These are phyloP conservation scores for Dermatemys mawii DNA, from an alignment of 2,113 vertebrate genomes.

Conservation along the genomic window DNA sequence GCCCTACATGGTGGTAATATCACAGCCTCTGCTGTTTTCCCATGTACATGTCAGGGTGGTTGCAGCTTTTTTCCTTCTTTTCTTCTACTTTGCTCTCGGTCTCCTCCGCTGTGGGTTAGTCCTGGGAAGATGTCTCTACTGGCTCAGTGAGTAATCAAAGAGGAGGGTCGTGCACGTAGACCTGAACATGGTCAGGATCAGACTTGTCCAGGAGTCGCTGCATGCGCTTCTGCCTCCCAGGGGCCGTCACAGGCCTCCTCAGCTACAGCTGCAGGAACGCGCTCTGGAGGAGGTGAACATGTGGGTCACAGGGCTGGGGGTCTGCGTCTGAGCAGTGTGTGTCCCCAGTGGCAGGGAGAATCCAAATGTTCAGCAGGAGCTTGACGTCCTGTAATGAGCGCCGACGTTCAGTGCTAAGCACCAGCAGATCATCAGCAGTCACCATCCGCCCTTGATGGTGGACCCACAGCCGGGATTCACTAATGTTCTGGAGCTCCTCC, in stretches of 20 bases:
- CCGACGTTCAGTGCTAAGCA: not conserved
- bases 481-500: not conserved
- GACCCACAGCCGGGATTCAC: too few relatives aligned
- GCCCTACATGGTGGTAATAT: not conserved
- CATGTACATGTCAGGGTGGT: not conserved
- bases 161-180: not conserved
- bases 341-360: not conserved
- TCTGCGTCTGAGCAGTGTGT: not conserved
- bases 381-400: not conserved
- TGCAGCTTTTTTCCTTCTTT: not conserved
- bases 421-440: not conserved
- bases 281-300: not conserved
- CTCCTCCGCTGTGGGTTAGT: not conserved
- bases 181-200: not conserved
- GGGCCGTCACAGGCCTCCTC: not conserved
- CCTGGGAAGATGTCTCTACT: not conserved
- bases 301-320: not conserved
- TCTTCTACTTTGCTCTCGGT: not conserved
- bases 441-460: accelerated
- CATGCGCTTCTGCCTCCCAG: not conserved
- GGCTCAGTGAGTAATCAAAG: not conserved
- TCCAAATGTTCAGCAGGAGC: not conserved
- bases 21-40: not conserved
- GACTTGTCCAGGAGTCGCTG: not conserved
- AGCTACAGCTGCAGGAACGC: not conserved